Percentiles rank a stretch among this genome's conserved stretches.
These are phyloP conservation scores for Holothuria glaberrima DNA, from an alignment of 35 echinoderm and acorn worm genomes.

Conservation along the genomic window DNA sequence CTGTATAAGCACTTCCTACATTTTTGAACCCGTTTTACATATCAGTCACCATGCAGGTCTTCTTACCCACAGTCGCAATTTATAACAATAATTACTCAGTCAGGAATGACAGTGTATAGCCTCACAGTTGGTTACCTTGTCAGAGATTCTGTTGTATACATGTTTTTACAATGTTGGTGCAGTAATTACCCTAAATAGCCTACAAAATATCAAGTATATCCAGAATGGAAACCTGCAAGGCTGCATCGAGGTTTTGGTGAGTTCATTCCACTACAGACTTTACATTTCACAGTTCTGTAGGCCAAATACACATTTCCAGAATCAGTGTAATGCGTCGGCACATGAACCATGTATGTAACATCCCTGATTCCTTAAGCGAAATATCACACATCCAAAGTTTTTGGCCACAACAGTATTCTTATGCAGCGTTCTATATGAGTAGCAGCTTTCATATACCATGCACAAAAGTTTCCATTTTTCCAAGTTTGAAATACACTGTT, in stretches of 20 bases:
- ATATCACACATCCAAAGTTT: background rate
- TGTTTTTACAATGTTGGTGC: too few species aligned
- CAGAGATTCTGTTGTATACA: too few species aligned
- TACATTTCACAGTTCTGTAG: background rate
- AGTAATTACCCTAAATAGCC: background rate
- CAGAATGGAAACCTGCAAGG: background rate
- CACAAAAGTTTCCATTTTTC: constrained; percentile 8
- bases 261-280: constrained; percentile 7
- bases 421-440: background rate
- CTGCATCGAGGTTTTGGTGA: background rate
- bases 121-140: too few species aligned
- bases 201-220: background rate
- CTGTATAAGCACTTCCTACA: too few species aligned
- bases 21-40: too few species aligned
- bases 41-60: too few species aligned
- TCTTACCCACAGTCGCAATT: too few species aligned
- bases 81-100: too few species aligned
- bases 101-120: too few species aligned
- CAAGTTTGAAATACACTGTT: too few species aligned
- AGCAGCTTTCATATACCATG: background rate
- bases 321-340: background rate
- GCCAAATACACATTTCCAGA: background rate
- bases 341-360: background rate
- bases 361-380: background rate
- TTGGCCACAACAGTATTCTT: background rate